A percentile compares a stretch with the other conserved stretches of the same genome.
Conservation (phyloP, 2,797 vertebrate genomes). For the Carapus acus region DNA sequence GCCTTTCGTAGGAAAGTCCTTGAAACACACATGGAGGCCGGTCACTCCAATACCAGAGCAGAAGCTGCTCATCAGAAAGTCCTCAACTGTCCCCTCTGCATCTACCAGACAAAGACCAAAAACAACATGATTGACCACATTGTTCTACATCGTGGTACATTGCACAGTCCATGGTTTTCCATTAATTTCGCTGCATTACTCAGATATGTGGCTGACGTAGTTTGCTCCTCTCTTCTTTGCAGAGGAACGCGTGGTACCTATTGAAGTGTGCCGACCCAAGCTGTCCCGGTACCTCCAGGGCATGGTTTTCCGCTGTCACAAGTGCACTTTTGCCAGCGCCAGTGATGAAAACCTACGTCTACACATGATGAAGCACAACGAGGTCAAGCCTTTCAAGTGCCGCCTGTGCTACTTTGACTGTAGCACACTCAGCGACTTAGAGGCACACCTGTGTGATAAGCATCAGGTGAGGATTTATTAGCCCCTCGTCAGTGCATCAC, state of each 20-base stretch:
- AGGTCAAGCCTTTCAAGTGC: conserved; percentile 84
- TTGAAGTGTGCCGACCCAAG: conserved; percentile 86
- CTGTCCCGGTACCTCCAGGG: conserved; percentile 85
- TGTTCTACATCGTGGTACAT: conserved; percentile 85
- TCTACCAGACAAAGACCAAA: conserved; percentile 92
- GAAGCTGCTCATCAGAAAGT: conserved; percentile 75
- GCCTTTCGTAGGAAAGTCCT: conserved; percentile 77
- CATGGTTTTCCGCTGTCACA: conserved; percentile 89
- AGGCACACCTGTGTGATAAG: conserved; percentile 79
- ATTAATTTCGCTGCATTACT: too few relatives aligned
- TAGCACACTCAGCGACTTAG: conserved; percentile 78
- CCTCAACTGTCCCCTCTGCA: conserved; percentile 88
- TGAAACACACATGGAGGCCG: conserved; percentile 81
- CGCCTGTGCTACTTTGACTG: conserved; percentile 91
- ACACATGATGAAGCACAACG: conserved; percentile 84
- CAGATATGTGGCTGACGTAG: not conserved
- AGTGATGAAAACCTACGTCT: conserved; percentile 80
- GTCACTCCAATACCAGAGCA: conserved; percentile 75
- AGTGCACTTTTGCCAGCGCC: conserved; percentile 89
- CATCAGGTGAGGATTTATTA: conserved; percentile 61
- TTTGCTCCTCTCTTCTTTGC: conserved; percentile 20
- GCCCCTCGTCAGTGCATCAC: not conserved
- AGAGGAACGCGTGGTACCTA: conserved; percentile 89
- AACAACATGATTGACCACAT: conserved; percentile 96
- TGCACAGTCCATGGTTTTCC: not conserved